Conservation (phyloP, 1,140 invertebrate species). For the Nasonia giraulti region DNA sequence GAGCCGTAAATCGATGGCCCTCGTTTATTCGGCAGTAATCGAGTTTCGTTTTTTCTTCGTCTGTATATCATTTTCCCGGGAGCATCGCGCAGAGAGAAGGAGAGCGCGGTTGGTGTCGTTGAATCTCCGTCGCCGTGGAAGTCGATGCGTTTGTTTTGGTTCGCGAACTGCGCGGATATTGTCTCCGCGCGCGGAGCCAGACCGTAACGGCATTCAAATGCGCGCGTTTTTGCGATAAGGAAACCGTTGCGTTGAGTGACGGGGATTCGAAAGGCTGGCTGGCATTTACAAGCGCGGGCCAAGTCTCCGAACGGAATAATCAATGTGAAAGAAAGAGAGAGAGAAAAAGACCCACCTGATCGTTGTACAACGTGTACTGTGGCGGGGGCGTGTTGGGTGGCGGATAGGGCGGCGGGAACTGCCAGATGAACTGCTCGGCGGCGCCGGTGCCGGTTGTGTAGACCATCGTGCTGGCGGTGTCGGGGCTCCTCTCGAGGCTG, state of each 20-base stretch:
- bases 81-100: too few species aligned
- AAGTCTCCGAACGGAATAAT: too few species aligned
- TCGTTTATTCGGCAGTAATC: too few species aligned
- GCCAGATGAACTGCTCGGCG: constrained; percentile 83
- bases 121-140: not conserved
- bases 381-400: constrained; percentile 76
- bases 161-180: not conserved
- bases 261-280: constrained; percentile 6
- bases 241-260: not conserved
- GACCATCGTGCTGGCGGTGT: constrained; percentile 43
- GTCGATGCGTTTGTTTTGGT: not conserved
- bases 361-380: constrained; percentile 84
- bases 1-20: too few species aligned
- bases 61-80: too few species aligned
- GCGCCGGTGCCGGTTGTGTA: constrained; percentile 61
- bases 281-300: too few species aligned
- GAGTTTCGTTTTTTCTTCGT: too few species aligned
- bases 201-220: not conserved
- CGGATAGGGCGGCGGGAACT: constrained; percentile 82
- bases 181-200: not conserved
- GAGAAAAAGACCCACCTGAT: constrained; percentile 78
- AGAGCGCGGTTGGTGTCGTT: not conserved
- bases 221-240: not conserved
- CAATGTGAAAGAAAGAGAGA: not conserved
- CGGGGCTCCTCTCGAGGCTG: not conserved